phyloP scores from a whole-genome alignment of 2,888 invertebrate genomes.

The Ctena decussata region DNA sequence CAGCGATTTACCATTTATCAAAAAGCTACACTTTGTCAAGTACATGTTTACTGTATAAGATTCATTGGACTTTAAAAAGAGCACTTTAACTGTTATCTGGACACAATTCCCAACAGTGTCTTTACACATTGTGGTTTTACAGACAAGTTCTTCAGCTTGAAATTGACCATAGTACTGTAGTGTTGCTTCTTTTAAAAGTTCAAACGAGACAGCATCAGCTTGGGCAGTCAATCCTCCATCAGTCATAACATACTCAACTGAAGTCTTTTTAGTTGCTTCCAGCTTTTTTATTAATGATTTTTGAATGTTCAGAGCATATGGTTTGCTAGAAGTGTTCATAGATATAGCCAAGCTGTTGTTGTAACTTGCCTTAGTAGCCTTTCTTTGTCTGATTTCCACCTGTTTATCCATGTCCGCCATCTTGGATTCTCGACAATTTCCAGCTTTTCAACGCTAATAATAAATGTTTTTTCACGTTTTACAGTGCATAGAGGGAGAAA shows the following conservation, averaged over 20 bases:
- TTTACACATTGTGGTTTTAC: background rate
- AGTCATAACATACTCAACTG: background rate
- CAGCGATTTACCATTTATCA: conserved; percentile 1
- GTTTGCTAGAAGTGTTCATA: too few species aligned
- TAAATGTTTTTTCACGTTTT: too few species aligned
- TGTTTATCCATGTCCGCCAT: too few species aligned
- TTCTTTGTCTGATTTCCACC: too few species aligned
- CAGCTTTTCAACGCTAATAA: too few species aligned
- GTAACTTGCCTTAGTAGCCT: too few species aligned
- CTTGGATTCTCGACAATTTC: too few species aligned
- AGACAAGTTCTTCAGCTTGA: background rate
- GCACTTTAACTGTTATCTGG: background rate
- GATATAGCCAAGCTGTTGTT: too few species aligned
- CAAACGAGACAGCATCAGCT: conserved; percentile 2
- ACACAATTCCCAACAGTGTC: background rate
- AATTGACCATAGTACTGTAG: background rate
- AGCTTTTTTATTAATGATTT: background rate
- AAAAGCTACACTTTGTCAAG: background rate
- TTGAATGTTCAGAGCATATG: background rate
- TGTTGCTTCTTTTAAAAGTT: background rate
- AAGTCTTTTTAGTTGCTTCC: background rate
- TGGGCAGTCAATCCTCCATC: background rate
- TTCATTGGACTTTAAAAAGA: background rate
- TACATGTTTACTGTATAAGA: conserved; percentile 3
- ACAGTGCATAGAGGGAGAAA: too few species aligned